These are phyloP conservation scores for Leptopilina syphax DNA, from an alignment of 2,888 invertebrate species.

Conservation along the genomic window DNA sequence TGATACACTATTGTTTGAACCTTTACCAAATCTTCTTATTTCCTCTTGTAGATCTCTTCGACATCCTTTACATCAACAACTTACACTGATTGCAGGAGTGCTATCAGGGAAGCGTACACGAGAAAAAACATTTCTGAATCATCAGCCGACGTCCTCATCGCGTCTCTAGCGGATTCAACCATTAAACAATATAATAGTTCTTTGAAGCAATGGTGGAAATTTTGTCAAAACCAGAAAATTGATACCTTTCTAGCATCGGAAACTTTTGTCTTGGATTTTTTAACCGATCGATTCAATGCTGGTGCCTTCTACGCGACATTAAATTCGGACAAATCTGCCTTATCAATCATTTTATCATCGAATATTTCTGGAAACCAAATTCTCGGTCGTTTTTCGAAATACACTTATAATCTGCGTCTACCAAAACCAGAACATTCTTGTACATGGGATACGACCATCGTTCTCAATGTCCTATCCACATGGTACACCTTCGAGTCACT, in stretches of 20 bases:
- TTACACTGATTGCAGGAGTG: too few relatives aligned
- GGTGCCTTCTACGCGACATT: constrained; percentile 44
- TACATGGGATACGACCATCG: constrained; percentile 44
- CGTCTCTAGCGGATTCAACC: too few relatives aligned
- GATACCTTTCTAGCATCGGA: constrained; percentile 24
- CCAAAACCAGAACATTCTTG: constrained; percentile 34
- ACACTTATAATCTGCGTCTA: too few relatives aligned
- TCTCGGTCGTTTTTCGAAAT: neutral
- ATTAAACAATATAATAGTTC: neutral
- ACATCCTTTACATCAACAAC: too few relatives aligned
- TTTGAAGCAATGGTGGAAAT: constrained; percentile 34
- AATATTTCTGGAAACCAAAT: constrained; percentile 18
- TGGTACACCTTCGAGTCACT: constrained; percentile 43
- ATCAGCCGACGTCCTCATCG: too few relatives aligned
- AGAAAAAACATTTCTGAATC: too few relatives aligned
- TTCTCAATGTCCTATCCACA: constrained; percentile 26
- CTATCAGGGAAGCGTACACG: too few relatives aligned
- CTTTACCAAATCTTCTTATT: constrained; percentile 37
- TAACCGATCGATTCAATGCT: constrained; percentile 36
- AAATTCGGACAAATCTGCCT: constrained; percentile 43
- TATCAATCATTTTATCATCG: constrained; percentile 42
- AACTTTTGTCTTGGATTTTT: constrained; percentile 31
- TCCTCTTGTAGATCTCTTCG: constrained; percentile 20
- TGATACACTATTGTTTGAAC: constrained; percentile 1
- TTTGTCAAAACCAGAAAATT: constrained; percentile 7